Evolutionary conservation across 2,888 invertebrate genomes (phyloP), one percentile per base, ranked within the genome.

Genomic region (Drosophila kambysellisi): DNA sequence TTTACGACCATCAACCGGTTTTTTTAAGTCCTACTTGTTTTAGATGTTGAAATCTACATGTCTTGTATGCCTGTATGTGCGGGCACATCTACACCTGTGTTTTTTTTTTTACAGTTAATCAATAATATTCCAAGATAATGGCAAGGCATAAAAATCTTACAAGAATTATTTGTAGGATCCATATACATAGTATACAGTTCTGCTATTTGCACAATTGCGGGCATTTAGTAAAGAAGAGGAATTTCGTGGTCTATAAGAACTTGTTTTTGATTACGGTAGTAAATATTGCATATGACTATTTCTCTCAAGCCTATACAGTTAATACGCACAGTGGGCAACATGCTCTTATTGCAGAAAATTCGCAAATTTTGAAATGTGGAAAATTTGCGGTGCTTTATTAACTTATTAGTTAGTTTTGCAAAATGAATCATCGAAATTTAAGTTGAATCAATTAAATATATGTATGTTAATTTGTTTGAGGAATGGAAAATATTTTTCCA

Each of bases 311-410:
- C 39, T 50, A 77, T n/a, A 30, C 35, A n/a, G n/a, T 30, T 4
- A 15, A 43, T n/a, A 15, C 41, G 70, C 60, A 86, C 83, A 81
- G 77, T 83, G 83, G 87, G 48, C 3, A 29, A 43, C 43, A 65
- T 11, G 8, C 1, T 25, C 29, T 30, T 52, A 33, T 61, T 57
- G 29, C 20, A 50, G 57, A 41, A 30, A 2, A 11, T 43, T n/a
- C 25, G 15, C 12, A 52, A 32, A 25, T 32, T 59, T 39, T 17
- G 3, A 12, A 59, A 29, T 25, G 12, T 48, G 12, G 11, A 59
- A 46, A 50, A 51, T 33, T 37, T 3, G 3, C 29, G n/a, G 39
- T 20, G 25, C 20, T 53, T 57, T 41, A 20, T 39, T 11, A 62
- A 66, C 46, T 48, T 20, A n/a, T 48, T 62, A 61, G 9, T 53